Conservation (phyloP, 2,888 invertebrate genomes). For the Xanthostigma xanthostigma region DNA sequence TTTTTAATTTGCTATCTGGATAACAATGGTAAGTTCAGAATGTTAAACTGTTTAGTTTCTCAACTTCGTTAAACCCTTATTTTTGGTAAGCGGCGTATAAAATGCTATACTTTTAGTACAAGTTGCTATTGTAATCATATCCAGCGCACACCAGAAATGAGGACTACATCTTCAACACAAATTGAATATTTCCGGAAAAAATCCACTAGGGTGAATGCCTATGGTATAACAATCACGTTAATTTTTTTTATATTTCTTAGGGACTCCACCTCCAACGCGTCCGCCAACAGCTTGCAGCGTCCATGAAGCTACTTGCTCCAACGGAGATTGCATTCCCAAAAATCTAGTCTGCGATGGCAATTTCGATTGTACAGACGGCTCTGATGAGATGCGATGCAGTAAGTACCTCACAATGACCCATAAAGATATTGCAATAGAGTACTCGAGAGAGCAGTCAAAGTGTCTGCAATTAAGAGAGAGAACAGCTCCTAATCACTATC, state of each 20-base stretch:
- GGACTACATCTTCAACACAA: background rate
- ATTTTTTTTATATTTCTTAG: conserved; percentile 12
- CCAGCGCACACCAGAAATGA: too few relatives aligned
- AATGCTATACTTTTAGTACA: too few relatives aligned
- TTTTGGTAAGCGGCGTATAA: too few relatives aligned
- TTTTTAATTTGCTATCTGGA: background rate
- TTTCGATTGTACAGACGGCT: conserved; percentile 69
- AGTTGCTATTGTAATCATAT: too few relatives aligned
- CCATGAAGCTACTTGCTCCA: conserved; percentile 74
- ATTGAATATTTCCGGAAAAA: background rate
- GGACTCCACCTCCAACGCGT: conserved; percentile 29
- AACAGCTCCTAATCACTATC: too few relatives aligned
- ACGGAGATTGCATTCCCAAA: conserved; percentile 79
- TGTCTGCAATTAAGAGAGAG: too few relatives aligned
- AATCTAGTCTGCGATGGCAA: conserved; percentile 61
- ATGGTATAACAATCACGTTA: background rate
- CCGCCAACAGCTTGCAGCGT: conserved; percentile 41
- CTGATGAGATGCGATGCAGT: conserved; percentile 84
- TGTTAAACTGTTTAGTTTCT: too few relatives aligned
- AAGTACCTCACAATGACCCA: too few relatives aligned
- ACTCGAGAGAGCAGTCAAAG: too few relatives aligned
- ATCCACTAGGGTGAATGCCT: too few relatives aligned
- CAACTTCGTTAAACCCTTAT: too few relatives aligned
- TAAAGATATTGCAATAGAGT: too few relatives aligned
- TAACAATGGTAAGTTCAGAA: conserved; percentile 4